These are phyloP conservation scores for Melanotaenia trifasciata DNA, from an alignment of 2,797 vertebrate species.

Conservation along the genomic window DNA sequence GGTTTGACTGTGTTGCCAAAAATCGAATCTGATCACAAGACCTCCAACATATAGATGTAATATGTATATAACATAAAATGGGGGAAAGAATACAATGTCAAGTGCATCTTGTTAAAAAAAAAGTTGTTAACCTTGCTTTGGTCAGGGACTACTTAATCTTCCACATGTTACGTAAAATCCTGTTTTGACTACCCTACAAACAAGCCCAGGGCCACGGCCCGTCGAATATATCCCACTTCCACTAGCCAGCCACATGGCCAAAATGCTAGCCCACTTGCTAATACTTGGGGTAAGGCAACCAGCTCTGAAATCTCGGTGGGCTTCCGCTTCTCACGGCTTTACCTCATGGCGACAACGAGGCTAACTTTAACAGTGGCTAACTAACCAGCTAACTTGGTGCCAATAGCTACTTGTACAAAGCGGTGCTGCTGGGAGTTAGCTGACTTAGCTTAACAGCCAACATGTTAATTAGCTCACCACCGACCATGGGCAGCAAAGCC, in stretches of 20 bases:
- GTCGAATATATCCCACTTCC: slow-evolving; percentile 39
- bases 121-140: slow-evolving; percentile 48
- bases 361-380: slow-evolving; percentile 54
- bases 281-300: slow-evolving; percentile 37
- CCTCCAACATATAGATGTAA: fast-evolving
- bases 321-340: slow-evolving; percentile 73
- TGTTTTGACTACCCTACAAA: slow-evolving; percentile 55
- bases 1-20: slow-evolving; percentile 8
- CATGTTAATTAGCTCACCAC: slow-evolving; percentile 30
- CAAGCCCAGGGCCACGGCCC: slow-evolving; percentile 61
- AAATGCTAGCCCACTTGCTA: slow-evolving; percentile 67
- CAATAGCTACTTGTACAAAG: slow-evolving; percentile 6
- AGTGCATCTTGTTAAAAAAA: slow-evolving; percentile 12
- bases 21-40: background rate
- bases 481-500: background rate
- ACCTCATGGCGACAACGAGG: slow-evolving; percentile 83
- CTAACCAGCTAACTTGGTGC: slow-evolving; percentile 53
- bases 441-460: slow-evolving; percentile 20
- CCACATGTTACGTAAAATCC: slow-evolving; percentile 76
- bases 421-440: slow-evolving; percentile 17
- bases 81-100: background rate
- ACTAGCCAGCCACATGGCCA: slow-evolving; percentile 74
- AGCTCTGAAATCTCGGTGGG: slow-evolving; percentile 55
- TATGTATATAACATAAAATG: background rate
- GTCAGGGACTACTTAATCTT: slow-evolving; percentile 63